Base-by-base conservation (phyloP, 2,113 vertebrate genomes). In the Telmatochromis brachygnathus region DNA sequence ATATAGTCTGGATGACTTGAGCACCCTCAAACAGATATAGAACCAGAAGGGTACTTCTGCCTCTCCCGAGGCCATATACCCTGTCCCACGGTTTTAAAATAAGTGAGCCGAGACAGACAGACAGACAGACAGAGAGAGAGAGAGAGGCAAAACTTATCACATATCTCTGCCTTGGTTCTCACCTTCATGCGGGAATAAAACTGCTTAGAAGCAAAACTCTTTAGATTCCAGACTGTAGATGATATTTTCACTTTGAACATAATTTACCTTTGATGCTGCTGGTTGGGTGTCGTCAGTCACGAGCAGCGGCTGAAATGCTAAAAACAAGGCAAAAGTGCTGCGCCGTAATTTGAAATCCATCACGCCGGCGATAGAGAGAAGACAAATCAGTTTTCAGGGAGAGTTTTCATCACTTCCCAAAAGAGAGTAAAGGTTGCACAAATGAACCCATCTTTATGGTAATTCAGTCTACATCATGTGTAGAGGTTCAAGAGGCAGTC, bases 221-320 rank as follows among this genome's bases (percentile, higher is more conserved):
- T 86, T 87, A 85, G 83, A 91, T 94, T 90, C 58, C 65, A 84
- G 70, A 15, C 75, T 55, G 82, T 7, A 17, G 88, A 83, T 55
- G 77, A 85, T 90, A 33, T 82, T 91, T 86, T 89, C 35, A 33
- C 86, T 92, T 90, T 89, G 87, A 93, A 90, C 73, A 65, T 54
- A 60, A 80, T 58, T 83, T 90, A 84, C 79, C 60, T 90, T 93
- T 91, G 86, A 92, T 92, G 90, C 88, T 80, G 9, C 81, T 68
- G 81, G 79, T 87, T 92, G 49, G 86, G 79, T 80, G 73, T 87
- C 80, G 82, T 86, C 86, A 80, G 81, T 87, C 82, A 84, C 51
- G 54, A 86, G 55, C 81, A 30, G 83, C 11, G 23, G 39, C 42
- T 89, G 84, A 89, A 89, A 90, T 35, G 21, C 62, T 82, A 80